Base-by-base conservation (phyloP, 1,140 invertebrate species). In the Venturia canescens region DNA sequence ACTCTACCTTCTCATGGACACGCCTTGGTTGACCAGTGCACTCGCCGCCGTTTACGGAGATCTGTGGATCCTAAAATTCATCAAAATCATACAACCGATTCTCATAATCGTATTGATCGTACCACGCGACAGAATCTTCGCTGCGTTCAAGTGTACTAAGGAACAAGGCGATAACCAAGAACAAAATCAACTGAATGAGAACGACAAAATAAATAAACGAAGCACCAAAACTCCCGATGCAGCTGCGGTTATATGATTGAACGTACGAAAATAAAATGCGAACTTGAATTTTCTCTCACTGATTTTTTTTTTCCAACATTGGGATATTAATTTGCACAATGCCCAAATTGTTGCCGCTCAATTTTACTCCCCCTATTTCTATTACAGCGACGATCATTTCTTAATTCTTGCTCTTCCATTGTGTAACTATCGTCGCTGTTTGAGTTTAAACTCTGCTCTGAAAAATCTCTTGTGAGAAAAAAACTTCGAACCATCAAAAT, bases 11-110 rank as follows among this genome's bases (percentile, higher is more conserved):
- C 71, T 89, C 11, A 90, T 90, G 89, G 88, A 90, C 53, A 76
- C 87, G 1, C 86, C 89, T 0, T 90, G 86, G 85, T 13, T 90
- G 0, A 85, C 87, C 7, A 84, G 86, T 9, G 82, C 85, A 18
- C 70, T 90, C 2, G 87, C 83, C 0, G 84, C 87, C 4, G 86
- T 87, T 31, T 89, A 80, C 57, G 80, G 85, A 6, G 81, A 87
- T 72, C 82, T 90, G 4, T 89, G 89, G 89, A 29, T 88, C 0
- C 79, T 90, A 0, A 89, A 90, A 78, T 89, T 90, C 53, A 76
- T 83, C 5, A 70, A 88, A 34, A 87, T 90, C 78, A 63, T 85
- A 1, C 89, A 90, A 29, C 88, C 88, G 6, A 85, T 89, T 23
- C 80, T 87, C 0, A 85, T 90, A 83, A 15, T 88, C 9, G 70